Percentiles rank a stretch among this genome's conserved stretches.
Evolutionary conservation across 1,140 invertebrate species (phyloP).

Genomic region (Asbolus verrucosus): DNA sequence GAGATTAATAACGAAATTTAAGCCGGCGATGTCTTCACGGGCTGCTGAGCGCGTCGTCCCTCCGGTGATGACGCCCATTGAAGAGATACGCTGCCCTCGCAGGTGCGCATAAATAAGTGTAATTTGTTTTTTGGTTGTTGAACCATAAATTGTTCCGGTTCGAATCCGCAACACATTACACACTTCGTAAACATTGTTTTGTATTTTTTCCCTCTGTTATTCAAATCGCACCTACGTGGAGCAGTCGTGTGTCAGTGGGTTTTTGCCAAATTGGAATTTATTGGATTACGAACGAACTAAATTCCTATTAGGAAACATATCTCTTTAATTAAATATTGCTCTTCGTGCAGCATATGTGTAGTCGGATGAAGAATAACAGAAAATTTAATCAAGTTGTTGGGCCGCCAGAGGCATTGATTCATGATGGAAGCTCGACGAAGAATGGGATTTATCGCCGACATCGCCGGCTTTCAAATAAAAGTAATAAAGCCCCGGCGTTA

Average conservation of each 20-base stretch:
- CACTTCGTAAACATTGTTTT: conserved; percentile 1
- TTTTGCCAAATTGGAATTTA: conserved; percentile 14
- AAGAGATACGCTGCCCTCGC: too few relatives aligned
- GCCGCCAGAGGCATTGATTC: conserved; percentile 13
- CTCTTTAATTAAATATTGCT: conserved; percentile 25
- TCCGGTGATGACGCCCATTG: too few relatives aligned
- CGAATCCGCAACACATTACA: neutral
- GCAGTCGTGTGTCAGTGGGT: neutral
- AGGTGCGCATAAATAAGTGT: too few relatives aligned
- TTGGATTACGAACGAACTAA: neutral
- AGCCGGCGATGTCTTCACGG: too few relatives aligned
- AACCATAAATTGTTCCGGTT: conserved; percentile 26
- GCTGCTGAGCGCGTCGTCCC: too few relatives aligned
- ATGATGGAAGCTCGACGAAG: conserved; percentile 3
- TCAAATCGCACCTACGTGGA: neutral
- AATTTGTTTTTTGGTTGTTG: too few relatives aligned
- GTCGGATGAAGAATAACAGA: conserved; percentile 21
- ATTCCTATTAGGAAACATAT: conserved; percentile 10
- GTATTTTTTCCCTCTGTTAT: neutral
- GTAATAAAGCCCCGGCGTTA: neutral
- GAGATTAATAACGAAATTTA: too few relatives aligned
- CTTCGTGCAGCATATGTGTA: neutral
- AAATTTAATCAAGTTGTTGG: conserved; percentile 21
- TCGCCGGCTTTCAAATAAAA: conserved; percentile 2
- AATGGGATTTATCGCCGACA: conserved; percentile 8